Evolutionary conservation across 92 coral and sea anemone species (phyloP), one percentile per base, ranked within the genome.

Genomic region (Phenganax marumi): DNA sequence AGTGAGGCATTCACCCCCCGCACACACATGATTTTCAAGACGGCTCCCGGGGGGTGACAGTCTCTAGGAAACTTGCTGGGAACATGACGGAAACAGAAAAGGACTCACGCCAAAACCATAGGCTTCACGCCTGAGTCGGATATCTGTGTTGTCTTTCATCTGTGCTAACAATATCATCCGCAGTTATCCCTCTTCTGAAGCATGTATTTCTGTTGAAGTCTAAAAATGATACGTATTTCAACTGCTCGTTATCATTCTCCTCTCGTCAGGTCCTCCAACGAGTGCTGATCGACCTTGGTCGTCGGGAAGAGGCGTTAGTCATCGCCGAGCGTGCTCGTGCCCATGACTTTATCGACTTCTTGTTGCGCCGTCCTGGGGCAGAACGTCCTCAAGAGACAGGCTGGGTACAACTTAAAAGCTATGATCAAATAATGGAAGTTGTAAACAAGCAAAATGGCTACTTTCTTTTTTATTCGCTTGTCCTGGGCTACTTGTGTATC

Each of bases 261-360:
- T 22, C 33, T 18, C 70, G 21, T 10, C 97, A 93, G 83, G 93
- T 90, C 60, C 88, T 96, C 23, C 99, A 96, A 70, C 92, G 97
- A 66, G 97, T 96, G 50, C 81, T 96, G 19, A 97, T 96, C n/a
- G 89, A 90, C 8, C 85, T 90, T 14, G 97, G 91, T 12, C 89
- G 86, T 54, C 97, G 93, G 61, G 76, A 85, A 19, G 99, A 92
- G 24, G 99, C 99, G 8, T 87, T 96, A 79, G 93, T 93, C 26
- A 92, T 93, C 33, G 99, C 99, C 16, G 99, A 96, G 77, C 88
- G 97, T 5, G 93, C 97, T 62, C 86, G 99, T 51, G 84, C 97
- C 21, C 89, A 90, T 56, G 95, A 93, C 73, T 96, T 96, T 62
- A 85, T 92, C 80, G 97, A 91, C 86, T 91, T 96, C 54, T 89